phyloP scores from a whole-genome alignment of 1,140 invertebrate genomes.

The Drosophila littoralis region DNA sequence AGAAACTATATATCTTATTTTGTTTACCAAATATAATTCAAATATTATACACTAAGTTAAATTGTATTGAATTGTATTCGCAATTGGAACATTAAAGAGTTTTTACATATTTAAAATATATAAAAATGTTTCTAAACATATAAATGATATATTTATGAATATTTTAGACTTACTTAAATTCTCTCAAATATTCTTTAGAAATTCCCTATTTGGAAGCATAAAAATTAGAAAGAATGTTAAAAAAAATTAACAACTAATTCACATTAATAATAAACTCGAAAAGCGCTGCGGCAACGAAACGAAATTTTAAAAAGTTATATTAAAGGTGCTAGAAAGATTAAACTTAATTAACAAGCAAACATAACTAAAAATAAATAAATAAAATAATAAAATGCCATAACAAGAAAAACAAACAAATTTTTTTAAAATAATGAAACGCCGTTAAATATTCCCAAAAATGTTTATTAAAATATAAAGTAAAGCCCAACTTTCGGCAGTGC shows the following conservation, averaged over 20 bases:
- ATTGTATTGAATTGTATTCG: no score
- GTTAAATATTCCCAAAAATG: slow-evolving; percentile 37
- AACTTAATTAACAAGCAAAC: slow-evolving; percentile 26
- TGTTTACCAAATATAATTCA: no score
- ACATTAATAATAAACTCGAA: slow-evolving; percentile 50
- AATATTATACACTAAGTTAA: no score
- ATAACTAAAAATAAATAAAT: slow-evolving; percentile 15
- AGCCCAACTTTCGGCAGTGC: slow-evolving; percentile 32
- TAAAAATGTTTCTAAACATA: background rate
- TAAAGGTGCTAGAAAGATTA: slow-evolving; percentile 16
- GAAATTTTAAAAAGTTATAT: slow-evolving; percentile 35
- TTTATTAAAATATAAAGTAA: slow-evolving; percentile 20
- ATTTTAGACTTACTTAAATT: background rate
- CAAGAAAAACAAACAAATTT: slow-evolving; percentile 25
- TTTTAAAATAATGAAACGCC: slow-evolving; percentile 33
- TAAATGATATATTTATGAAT: background rate
- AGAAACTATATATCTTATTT: no score
- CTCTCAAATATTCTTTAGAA: slow-evolving; percentile 10
- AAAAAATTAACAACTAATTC: slow-evolving; percentile 10
- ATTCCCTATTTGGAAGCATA: slow-evolving; percentile 7
- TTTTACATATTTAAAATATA: background rate
- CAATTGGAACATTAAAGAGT: no score
- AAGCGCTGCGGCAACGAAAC: slow-evolving; percentile 76
- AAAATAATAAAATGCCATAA: slow-evolving; percentile 26
- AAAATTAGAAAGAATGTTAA: background rate